These are phyloP conservation scores for Macrotus californicus DNA, from an alignment of 2,113 vertebrate genomes.

Conservation along the genomic window DNA sequence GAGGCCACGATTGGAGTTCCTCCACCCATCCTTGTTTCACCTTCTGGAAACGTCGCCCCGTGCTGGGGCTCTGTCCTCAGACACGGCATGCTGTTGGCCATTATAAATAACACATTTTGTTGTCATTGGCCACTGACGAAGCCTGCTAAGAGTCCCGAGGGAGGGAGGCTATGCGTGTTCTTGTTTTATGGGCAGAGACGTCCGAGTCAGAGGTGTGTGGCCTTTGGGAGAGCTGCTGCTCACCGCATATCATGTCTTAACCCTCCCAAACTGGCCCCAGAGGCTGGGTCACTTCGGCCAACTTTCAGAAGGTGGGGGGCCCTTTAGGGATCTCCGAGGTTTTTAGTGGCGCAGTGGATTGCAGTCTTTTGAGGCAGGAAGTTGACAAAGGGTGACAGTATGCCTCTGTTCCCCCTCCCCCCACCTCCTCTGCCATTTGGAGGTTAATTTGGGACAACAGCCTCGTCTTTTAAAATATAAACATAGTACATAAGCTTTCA, in stretches of 20 bases:
- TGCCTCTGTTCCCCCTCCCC: background rate
- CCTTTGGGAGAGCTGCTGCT: background rate
- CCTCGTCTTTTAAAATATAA: slow-evolving; percentile 44
- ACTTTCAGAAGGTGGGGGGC: background rate
- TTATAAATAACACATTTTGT: slow-evolving; percentile 38
- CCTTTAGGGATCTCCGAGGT: background rate
- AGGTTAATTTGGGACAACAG: background rate
- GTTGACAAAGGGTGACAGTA: background rate
- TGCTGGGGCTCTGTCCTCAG: background rate
- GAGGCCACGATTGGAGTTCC: background rate
- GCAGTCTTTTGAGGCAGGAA: background rate
- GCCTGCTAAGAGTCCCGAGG: background rate
- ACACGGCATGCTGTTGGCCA: background rate
- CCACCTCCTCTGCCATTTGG: background rate
- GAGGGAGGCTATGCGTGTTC: background rate
- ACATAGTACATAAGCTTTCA: background rate
- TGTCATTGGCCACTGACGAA: background rate
- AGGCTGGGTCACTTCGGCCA: background rate
- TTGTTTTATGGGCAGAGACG: slow-evolving; percentile 5
- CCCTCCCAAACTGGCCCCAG: background rate
- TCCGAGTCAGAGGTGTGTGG: background rate
- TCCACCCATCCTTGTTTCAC: background rate
- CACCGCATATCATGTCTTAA: background rate
- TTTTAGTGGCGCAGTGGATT: background rate
- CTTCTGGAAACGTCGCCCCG: background rate